Evolutionary conservation across 2,888 invertebrate species (phyloP).

Genomic region (Caenorhabditis sp.): DNA sequence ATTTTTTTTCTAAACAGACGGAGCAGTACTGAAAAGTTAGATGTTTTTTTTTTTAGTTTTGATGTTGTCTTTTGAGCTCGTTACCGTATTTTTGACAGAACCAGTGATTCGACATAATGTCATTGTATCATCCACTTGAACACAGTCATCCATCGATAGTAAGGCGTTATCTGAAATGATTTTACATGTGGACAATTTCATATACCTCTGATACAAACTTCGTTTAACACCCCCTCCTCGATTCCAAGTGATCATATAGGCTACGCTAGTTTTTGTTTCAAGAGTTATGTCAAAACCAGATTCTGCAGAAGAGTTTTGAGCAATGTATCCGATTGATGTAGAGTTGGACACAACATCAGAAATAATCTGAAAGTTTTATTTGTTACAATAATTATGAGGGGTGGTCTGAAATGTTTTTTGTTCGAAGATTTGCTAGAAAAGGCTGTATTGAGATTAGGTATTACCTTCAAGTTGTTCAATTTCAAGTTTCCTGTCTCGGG

Average conservation of each 20-base stretch:
- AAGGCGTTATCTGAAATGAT: background rate
- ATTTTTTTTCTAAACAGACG: no score
- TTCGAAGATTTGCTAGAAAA: no score
- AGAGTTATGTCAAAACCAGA: background rate
- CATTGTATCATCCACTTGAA: background rate
- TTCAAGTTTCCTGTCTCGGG: background rate
- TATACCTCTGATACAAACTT: background rate
- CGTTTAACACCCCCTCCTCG: background rate
- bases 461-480: no score
- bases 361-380: conserved; percentile 31
- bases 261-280: background rate
- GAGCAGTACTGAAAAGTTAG: no score
- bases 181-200: background rate
- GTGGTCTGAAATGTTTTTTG: no score
- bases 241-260: conserved; percentile 10
- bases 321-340: conserved; percentile 7
- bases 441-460: no score
- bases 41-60: background rate
- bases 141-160: background rate
- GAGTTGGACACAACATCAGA: background rate
- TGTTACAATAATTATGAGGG: no score
- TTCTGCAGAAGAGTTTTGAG: background rate
- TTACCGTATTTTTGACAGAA: background rate
- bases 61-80: background rate
- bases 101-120: conserved; percentile 3